These are phyloP conservation scores for Prostheceraeus crozeri DNA, from an alignment of 2,888 invertebrate species.

Conservation along the genomic window DNA sequence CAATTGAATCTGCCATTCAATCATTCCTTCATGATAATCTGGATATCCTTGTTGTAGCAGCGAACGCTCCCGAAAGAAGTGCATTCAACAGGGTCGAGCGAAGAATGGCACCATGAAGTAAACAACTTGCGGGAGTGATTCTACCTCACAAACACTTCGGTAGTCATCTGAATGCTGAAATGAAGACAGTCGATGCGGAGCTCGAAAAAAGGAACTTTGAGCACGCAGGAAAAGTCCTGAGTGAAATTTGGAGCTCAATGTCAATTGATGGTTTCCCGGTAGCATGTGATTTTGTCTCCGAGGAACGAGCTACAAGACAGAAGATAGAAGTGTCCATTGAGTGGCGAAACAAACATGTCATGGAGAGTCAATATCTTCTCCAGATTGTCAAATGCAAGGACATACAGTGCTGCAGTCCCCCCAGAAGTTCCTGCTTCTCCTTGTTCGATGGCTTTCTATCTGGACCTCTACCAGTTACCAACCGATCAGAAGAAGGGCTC, in stretches of 20 bases:
- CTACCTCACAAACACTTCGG: constrained; percentile 45
- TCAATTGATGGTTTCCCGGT: constrained; percentile 43
- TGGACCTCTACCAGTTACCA: too few species aligned
- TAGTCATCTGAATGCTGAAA: constrained; percentile 20
- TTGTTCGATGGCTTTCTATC: too few species aligned
- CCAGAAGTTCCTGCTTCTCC: constrained; percentile 34
- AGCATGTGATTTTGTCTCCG: too few species aligned
- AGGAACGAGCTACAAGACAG: too few species aligned
- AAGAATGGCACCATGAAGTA: constrained; percentile 50
- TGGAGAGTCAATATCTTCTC: constrained; percentile 36
- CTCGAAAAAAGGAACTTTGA: constrained; percentile 38
- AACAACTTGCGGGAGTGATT: constrained; percentile 46
- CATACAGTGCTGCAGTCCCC: constrained; percentile 29
- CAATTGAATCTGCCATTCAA: constrained; percentile 37
- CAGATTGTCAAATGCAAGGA: constrained; percentile 38
- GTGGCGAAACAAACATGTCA: constrained; percentile 35
- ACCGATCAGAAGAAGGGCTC: too few species aligned
- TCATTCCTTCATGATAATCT: constrained; percentile 41
- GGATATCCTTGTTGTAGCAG: constrained; percentile 59
- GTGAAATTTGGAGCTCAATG: constrained; percentile 47
- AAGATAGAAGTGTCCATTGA: neutral
- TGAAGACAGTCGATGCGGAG: constrained; percentile 39
- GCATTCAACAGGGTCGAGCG: constrained; percentile 44
- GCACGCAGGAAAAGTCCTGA: constrained; percentile 43
- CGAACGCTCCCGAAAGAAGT: constrained; percentile 15